Percentiles rank a stretch among this genome's conserved stretches.
These are phyloP conservation scores for Boleophthalmus pectinirostris DNA, from an alignment of 2,113 vertebrate species.

Conservation along the genomic window DNA sequence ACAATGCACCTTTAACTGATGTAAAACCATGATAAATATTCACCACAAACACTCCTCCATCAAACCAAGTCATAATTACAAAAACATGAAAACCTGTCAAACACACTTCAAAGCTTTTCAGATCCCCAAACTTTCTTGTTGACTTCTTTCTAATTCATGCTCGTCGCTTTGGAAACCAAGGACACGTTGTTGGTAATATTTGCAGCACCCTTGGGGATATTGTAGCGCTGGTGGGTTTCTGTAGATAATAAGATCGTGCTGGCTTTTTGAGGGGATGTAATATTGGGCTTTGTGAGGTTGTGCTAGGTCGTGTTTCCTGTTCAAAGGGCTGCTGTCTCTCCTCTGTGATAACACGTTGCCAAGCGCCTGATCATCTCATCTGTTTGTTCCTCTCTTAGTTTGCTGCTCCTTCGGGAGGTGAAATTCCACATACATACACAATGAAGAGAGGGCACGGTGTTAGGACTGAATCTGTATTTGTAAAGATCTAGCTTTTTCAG, in stretches of 20 bases:
- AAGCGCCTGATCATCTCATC: neutral
- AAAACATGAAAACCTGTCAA: neutral
- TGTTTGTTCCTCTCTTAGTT: conserved; percentile 8
- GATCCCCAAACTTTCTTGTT: neutral
- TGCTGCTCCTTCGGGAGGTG: conserved; percentile 6
- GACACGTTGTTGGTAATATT: neutral
- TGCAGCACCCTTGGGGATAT: conserved; percentile 1
- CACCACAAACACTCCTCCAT: too few species aligned
- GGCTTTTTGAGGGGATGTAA: conserved; percentile 11
- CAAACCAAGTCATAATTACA: too few species aligned
- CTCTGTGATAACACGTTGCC: conserved; percentile 4
- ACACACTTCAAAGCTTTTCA: conserved; percentile 3
- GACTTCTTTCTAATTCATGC: neutral
- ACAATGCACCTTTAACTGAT: too few species aligned
- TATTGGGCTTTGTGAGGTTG: conserved; percentile 9
- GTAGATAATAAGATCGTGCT: conserved; percentile 1
- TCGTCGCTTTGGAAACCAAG: neutral
- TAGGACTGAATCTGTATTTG: neutral
- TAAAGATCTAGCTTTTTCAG: too few species aligned
- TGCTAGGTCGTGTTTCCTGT: conserved; percentile 20
- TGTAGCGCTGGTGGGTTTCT: conserved; percentile 9
- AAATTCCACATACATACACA: conserved; percentile 29
- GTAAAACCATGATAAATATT: too few species aligned
- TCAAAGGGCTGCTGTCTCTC: neutral
- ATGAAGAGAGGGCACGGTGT: neutral